Conservation (phyloP, 2,888 invertebrate species). For the Nymphalis polychloros region DNA sequence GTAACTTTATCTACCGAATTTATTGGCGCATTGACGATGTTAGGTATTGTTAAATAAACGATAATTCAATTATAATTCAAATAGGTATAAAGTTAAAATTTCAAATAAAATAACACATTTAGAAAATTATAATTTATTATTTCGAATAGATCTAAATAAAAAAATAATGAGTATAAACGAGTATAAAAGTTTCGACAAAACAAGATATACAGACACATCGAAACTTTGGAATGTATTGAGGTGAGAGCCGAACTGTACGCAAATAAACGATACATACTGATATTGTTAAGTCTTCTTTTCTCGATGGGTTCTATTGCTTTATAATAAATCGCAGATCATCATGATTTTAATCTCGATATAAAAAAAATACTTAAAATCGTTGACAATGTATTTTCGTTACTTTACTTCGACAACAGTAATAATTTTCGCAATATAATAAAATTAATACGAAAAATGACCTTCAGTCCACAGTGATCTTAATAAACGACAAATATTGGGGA, state of each 20-base stretch:
- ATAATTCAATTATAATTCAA: too few species aligned
- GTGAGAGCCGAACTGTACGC: constrained; percentile 26
- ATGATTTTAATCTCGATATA: too few species aligned
- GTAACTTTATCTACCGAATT: too few species aligned
- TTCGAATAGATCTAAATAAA: constrained; percentile 67
- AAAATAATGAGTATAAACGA: constrained; percentile 69
- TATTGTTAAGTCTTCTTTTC: not conserved
- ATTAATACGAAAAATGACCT: not conserved
- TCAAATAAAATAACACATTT: constrained; percentile 55
- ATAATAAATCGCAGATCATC: too few species aligned
- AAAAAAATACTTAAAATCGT: too few species aligned
- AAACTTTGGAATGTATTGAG: constrained; percentile 42
- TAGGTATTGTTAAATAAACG: too few species aligned
- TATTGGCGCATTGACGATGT: too few species aligned
- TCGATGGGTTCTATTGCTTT: too few species aligned
- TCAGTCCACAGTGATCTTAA: too few species aligned
- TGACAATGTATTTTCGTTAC: not conserved
- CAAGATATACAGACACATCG: constrained; percentile 49
- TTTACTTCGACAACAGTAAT: not conserved
- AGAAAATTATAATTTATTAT: constrained; percentile 78
- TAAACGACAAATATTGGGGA: too few species aligned
- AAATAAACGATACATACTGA: not conserved
- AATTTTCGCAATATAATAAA: not conserved
- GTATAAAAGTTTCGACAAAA: constrained; percentile 42
- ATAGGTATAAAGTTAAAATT: not conserved